Evolutionary conservation across 2,113 vertebrate species (phyloP).

Genomic region (Festucalex cinctus): DNA sequence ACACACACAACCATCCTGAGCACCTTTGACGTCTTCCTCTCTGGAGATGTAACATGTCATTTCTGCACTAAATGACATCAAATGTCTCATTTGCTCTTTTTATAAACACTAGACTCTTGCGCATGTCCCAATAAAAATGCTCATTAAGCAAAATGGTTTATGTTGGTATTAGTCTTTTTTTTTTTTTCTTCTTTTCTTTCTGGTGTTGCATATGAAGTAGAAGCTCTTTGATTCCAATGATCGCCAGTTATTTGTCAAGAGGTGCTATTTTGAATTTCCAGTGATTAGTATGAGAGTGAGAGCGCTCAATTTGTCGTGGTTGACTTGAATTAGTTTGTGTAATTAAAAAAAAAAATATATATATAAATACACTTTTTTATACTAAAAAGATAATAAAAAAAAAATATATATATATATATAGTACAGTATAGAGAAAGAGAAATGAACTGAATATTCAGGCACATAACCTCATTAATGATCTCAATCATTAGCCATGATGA

Average conservation of each 20-base stretch:
- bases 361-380: no score
- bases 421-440: no score
- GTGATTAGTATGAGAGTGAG: neutral
- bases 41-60: neutral
- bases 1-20: no score
- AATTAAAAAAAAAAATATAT: no score
- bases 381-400: no score
- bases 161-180: neutral
- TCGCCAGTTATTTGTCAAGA: neutral
- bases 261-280: neutral
- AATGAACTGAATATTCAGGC: no score
- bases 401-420: no score
- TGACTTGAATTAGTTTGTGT: no score
- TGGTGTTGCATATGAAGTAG: neutral
- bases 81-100: slow-evolving; percentile 32
- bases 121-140: slow-evolving; percentile 54
- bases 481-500: no score
- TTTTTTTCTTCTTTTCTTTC: neutral
- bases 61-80: neutral
- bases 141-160: slow-evolving; percentile 13
- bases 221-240: neutral
- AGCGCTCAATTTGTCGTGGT: neutral
- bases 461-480: no score
- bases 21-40: slow-evolving; percentile 12
- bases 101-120: slow-evolving; percentile 17